These are phyloP conservation scores for Ooceraea biroi DNA, from an alignment of 1,140 invertebrate species.

Conservation along the genomic window DNA sequence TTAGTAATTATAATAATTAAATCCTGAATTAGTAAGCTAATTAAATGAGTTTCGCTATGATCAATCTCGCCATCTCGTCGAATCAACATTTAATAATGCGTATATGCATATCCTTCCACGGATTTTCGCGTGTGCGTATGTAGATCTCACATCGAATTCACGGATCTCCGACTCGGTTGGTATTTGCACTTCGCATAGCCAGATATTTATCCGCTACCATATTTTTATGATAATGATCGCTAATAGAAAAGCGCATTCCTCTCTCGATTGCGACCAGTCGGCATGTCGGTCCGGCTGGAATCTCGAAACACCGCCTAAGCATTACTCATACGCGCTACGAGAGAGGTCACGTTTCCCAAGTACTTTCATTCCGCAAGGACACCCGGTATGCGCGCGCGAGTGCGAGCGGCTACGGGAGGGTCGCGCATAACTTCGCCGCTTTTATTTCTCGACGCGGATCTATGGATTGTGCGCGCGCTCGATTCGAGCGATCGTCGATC, in stretches of 20 bases:
- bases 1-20: too few relatives aligned
- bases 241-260: slow-evolving; percentile 55
- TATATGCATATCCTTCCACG: neutral
- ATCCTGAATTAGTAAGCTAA: too few relatives aligned
- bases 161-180: slow-evolving; percentile 2
- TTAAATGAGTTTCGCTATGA: too few relatives aligned
- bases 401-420: slow-evolving; percentile 71
- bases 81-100: too few relatives aligned
- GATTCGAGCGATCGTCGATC: slow-evolving; percentile 66
- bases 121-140: neutral
- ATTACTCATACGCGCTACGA: slow-evolving; percentile 66
- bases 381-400: slow-evolving; percentile 77
- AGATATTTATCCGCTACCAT: slow-evolving; percentile 22
- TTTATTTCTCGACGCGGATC: slow-evolving; percentile 54
- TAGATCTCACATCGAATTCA: neutral
- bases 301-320: slow-evolving; percentile 44
- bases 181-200: slow-evolving; percentile 20
- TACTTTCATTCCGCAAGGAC: slow-evolving; percentile 86
- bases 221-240: slow-evolving; percentile 57
- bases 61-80: too few relatives aligned
- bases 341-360: slow-evolving; percentile 85
- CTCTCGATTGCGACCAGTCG: slow-evolving; percentile 33
- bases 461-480: slow-evolving; percentile 28
- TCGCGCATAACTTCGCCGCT: slow-evolving; percentile 75
- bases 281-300: slow-evolving; percentile 19